Evolutionary conservation across 2,113 vertebrate species (phyloP).

Genomic region (Brachionichthys hirsutus): DNA sequence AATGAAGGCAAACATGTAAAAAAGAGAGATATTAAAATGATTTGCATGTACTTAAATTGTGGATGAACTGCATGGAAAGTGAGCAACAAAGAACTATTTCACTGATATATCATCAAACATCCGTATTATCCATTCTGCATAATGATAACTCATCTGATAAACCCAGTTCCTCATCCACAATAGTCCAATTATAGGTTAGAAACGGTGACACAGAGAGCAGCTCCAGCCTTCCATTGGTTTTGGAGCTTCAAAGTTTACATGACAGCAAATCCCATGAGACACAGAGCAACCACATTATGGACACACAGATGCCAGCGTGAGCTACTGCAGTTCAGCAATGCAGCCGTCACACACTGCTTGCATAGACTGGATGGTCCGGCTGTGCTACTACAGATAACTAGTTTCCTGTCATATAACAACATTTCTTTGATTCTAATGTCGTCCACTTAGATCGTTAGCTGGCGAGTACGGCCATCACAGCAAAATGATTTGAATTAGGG

Average conservation of each 20-base stretch:
- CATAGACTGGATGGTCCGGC: too few relatives aligned
- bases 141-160: neutral
- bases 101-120: neutral
- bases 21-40: slow-evolving; percentile 7
- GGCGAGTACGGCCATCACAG: too few relatives aligned
- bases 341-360: too few relatives aligned
- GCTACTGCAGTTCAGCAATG: too few relatives aligned
- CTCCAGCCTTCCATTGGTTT: neutral
- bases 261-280: neutral
- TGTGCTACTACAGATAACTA: neutral
- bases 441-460: too few relatives aligned
- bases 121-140: neutral
- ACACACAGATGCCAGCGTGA: too few relatives aligned
- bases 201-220: too few relatives aligned
- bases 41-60: neutral
- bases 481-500: too few relatives aligned
- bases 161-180: neutral
- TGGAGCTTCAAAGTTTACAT: neutral
- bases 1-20: slow-evolving; percentile 24
- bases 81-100: neutral
- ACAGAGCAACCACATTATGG: too few relatives aligned
- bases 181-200: neutral
- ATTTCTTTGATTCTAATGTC: too few relatives aligned
- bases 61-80: too few relatives aligned
- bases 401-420: too few relatives aligned